These are phyloP conservation scores for Peromyscus eremicus DNA, from an alignment of 2,797 vertebrate genomes.

Conservation along the genomic window DNA sequence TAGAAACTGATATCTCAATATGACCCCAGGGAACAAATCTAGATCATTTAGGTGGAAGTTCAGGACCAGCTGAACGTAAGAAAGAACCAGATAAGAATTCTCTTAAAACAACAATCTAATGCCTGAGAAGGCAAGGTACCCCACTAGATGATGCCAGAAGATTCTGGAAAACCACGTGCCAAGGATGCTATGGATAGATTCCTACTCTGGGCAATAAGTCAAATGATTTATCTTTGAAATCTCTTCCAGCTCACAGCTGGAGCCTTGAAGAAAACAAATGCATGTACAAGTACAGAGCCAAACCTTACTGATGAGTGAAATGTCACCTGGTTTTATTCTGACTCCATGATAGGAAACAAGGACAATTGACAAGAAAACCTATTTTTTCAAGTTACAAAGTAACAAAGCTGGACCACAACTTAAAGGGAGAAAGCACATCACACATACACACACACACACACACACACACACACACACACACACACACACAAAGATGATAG, in stretches of 20 bases:
- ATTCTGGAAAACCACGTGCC: neutral
- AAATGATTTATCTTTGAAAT: neutral
- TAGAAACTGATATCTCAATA: neutral
- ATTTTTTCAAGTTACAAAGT: neutral
- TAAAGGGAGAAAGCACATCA: neutral
- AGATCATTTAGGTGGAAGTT: neutral
- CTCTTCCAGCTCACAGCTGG: neutral
- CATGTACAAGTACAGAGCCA: neutral
- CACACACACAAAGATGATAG: neutral
- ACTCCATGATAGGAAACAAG: conserved; percentile 65
- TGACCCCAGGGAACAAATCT: neutral
- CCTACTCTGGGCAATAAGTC: neutral
- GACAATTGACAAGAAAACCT: conserved; percentile 40
- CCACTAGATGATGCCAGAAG: neutral
- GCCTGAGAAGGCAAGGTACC: neutral
- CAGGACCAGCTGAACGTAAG: neutral
- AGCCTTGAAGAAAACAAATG: conserved; percentile 31
- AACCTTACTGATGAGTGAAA: neutral
- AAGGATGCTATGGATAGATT: neutral
- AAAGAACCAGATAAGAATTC: neutral
- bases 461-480: no score
- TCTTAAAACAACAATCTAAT: neutral
- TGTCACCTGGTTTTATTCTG: conserved; percentile 54
- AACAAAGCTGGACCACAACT: neutral
- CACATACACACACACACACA: neutral